Evolutionary conservation across 1,140 invertebrate species (phyloP).

Genomic region (Caenorhabditis tropicalis): DNA sequence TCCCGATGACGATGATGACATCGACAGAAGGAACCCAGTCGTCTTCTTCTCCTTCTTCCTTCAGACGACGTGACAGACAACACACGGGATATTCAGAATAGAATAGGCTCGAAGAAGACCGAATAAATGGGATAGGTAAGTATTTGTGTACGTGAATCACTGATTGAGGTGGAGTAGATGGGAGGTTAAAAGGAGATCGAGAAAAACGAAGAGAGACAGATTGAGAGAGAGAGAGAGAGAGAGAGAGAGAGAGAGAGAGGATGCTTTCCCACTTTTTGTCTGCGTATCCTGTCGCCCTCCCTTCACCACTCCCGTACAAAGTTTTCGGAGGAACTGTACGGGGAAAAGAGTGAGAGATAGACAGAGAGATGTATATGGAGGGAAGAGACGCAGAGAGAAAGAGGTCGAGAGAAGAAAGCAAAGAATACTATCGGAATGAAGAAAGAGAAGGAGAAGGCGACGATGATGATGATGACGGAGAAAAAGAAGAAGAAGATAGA

Average conservation of each 20-base stretch:
- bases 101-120: neutral
- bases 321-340: neutral
- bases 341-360: no score
- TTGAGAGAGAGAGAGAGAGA: neutral
- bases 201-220: neutral
- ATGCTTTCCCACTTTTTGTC: neutral
- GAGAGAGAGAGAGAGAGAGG: neutral
- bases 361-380: neutral
- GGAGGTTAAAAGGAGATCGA: no score
- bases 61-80: no score
- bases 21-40: neutral
- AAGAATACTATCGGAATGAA: neutral
- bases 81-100: neutral
- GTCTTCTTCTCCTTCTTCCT: no score
- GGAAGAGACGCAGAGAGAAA: neutral
- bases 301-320: no score
- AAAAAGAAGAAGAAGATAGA: neutral
- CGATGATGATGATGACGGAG: neutral
- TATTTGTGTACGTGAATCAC: neutral
- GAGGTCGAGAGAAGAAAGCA: neutral
- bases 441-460: neutral
- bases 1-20: slow-evolving; percentile 23
- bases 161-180: neutral
- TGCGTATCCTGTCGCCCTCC: no score
- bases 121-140: neutral